Percentiles rank a stretch among this genome's conserved stretches.
Evolutionary conservation across 2,797 vertebrate genomes (phyloP).

Genomic region (Setipinna tenuifilis): DNA sequence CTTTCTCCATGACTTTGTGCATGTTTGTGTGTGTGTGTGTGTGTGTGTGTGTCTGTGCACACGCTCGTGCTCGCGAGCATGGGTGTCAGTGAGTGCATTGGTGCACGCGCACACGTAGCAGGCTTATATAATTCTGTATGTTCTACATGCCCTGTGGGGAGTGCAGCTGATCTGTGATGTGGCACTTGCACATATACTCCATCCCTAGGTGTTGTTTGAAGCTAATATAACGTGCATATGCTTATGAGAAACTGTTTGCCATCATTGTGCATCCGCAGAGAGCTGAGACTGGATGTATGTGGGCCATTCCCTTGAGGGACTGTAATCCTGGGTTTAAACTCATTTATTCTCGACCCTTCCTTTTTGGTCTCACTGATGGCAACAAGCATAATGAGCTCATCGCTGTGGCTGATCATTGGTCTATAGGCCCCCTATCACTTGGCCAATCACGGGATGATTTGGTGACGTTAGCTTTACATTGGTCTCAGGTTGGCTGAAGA

Average conservation of each 20-base stretch:
- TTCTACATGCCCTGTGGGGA: constrained; percentile 25
- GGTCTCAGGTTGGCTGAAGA: constrained; percentile 54
- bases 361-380: constrained; percentile 79
- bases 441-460: constrained; percentile 71
- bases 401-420: constrained; percentile 76
- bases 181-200: background rate
- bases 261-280: background rate
- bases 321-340: constrained; percentile 62
- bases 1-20: background rate
- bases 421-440: constrained; percentile 53
- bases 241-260: background rate
- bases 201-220: constrained; percentile 17
- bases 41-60: constrained; percentile 18
- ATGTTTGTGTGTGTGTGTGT: background rate
- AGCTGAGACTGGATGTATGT: constrained; percentile 15
- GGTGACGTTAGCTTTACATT: constrained; percentile 73
- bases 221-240: background rate
- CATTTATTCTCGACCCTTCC: constrained; percentile 69
- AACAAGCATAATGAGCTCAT: constrained; percentile 83
- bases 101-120: constrained; percentile 3
- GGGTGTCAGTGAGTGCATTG: constrained; percentile 25
- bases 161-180: constrained; percentile 12
- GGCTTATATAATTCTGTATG: constrained; percentile 48
- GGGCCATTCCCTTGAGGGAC: constrained; percentile 55
- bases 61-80: background rate